These are phyloP conservation scores for Julus scanicus DNA, from an alignment of 2,888 invertebrate genomes.

Conservation along the genomic window DNA sequence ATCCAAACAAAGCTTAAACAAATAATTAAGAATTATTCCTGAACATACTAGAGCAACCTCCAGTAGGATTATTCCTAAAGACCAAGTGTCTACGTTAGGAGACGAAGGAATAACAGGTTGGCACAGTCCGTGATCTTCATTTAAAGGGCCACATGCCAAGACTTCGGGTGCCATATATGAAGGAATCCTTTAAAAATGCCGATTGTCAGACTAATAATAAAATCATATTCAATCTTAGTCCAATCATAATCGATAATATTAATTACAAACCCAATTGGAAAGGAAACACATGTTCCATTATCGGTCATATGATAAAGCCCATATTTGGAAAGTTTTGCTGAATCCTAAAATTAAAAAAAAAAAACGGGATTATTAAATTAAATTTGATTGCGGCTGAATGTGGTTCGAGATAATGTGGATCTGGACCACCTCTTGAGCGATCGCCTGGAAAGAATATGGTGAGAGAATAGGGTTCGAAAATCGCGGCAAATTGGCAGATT, in stretches of 20 bases:
- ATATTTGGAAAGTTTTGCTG: conserved; percentile 89
- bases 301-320: conserved; percentile 94
- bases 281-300: conserved; percentile 84
- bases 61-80: conserved; percentile 87
- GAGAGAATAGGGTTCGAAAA: too few relatives aligned
- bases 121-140: conserved; percentile 50
- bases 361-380: too few relatives aligned
- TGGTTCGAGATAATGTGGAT: too few relatives aligned
- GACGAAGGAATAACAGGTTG: conserved; percentile 66
- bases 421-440: too few relatives aligned
- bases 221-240: too few relatives aligned
- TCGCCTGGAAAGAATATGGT: too few relatives aligned
- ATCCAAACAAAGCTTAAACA: not conserved
- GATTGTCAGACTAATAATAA: too few relatives aligned
- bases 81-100: conserved; percentile 91
- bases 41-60: conserved; percentile 75
- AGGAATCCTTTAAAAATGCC: conserved; percentile 62
- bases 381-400: too few relatives aligned
- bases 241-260: conserved; percentile 37
- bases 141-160: conserved; percentile 59
- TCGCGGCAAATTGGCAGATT: too few relatives aligned
- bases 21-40: not conserved
- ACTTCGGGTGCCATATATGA: conserved; percentile 66
- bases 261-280: conserved; percentile 74
- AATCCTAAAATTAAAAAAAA: conserved; percentile 61